Conservation (phyloP, 1,140 invertebrate genomes). For the Hypsibius dujardini region DNA sequence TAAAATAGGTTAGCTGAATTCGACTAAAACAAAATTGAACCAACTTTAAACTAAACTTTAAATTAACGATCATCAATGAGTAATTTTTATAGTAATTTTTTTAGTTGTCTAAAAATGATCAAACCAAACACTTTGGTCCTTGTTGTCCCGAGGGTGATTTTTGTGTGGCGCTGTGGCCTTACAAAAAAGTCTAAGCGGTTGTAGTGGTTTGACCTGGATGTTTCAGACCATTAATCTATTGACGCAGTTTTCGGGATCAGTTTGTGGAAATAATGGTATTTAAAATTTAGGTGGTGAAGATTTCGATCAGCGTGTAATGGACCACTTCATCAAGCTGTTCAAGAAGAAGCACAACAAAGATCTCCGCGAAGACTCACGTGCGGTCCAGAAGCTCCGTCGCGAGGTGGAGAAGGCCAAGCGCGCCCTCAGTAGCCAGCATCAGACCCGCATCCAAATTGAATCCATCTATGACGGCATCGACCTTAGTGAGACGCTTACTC, state of each 20-base stretch:
- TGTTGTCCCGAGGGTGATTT: too few relatives aligned
- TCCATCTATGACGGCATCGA: constrained; percentile 20
- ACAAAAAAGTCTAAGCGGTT: too few relatives aligned
- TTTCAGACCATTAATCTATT: neutral
- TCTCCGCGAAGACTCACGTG: constrained; percentile 37
- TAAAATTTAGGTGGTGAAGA: constrained; percentile 37
- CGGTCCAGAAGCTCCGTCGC: constrained; percentile 39
- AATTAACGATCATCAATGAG: too few relatives aligned
- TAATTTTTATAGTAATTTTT: too few relatives aligned
- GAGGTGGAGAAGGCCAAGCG: constrained; percentile 37
- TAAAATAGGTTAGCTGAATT: too few relatives aligned
- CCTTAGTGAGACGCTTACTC: constrained; percentile 20
- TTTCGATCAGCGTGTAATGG: constrained; percentile 42
- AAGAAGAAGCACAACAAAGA: constrained; percentile 43
- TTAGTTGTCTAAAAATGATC: too few relatives aligned
- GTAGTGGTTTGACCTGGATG: too few relatives aligned
- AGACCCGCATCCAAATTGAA: constrained; percentile 20
- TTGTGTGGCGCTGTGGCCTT: too few relatives aligned
- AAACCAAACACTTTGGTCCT: too few relatives aligned
- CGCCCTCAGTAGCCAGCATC: neutral
- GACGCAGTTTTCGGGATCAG: neutral
- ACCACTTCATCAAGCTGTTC: constrained; percentile 42
- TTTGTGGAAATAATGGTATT: neutral
- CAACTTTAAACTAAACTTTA: too few relatives aligned
- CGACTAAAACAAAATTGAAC: too few relatives aligned